Percentiles rank a stretch among this genome's conserved stretches.
Evolutionary conservation across 92 coral and sea anemone species (phyloP).

Genomic region (Plumapathes pennacea): DNA sequence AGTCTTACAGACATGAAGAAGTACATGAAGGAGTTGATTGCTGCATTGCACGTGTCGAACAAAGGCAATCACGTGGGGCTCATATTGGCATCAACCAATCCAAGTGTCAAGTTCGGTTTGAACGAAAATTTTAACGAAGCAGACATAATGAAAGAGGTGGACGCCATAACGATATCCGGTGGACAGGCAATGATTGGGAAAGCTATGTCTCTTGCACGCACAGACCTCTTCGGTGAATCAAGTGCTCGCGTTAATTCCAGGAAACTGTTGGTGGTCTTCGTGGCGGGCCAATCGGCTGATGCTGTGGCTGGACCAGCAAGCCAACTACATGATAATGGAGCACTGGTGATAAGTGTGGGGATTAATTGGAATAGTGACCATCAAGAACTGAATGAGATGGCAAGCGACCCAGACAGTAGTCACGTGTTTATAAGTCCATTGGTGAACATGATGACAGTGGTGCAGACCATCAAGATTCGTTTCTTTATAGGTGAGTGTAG

Average conservation of each 20-base stretch:
- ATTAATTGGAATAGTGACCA: slow-evolving; percentile 41
- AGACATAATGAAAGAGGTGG: slow-evolving; percentile 4
- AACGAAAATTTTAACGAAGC: slow-evolving; percentile 14
- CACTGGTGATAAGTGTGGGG: slow-evolving; percentile 58
- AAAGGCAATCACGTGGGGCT: slow-evolving; percentile 56
- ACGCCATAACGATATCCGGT: slow-evolving; percentile 27
- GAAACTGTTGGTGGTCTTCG: slow-evolving; percentile 52
- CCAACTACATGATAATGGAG: slow-evolving; percentile 74
- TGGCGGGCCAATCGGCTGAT: slow-evolving; percentile 69
- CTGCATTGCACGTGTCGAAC: slow-evolving; percentile 36
- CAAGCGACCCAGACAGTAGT: slow-evolving; percentile 80
- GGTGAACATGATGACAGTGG: too few species aligned
- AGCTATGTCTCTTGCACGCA: slow-evolving; percentile 56
- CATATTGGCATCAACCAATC: slow-evolving; percentile 8
- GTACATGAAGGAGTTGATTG: slow-evolving; percentile 41
- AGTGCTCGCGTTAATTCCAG: slow-evolving; percentile 63
- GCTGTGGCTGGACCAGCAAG: slow-evolving; percentile 60
- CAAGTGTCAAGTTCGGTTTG: slow-evolving; percentile 28
- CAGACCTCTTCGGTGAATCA: slow-evolving; percentile 42
- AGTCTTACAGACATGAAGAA: slow-evolving; percentile 52
- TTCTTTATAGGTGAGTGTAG: too few species aligned
- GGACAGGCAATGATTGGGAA: slow-evolving; percentile 76
- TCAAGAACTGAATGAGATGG: slow-evolving; percentile 62
- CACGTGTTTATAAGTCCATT: slow-evolving; percentile 71
- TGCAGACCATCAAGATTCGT: too few species aligned